Conservation (phyloP, 2,888 invertebrate species). For the Drosophila niveifrons region DNA sequence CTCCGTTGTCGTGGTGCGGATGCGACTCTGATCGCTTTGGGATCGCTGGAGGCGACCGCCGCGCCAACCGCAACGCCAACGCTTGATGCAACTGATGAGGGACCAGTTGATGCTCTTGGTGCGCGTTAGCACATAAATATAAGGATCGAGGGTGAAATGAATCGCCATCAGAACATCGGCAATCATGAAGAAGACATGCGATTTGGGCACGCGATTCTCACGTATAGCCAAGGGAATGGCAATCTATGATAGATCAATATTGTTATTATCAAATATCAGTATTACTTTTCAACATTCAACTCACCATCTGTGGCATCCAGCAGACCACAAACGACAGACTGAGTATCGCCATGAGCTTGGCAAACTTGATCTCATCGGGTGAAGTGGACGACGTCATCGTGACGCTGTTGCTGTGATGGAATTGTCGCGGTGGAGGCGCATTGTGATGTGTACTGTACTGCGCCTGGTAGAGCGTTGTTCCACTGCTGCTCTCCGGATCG, state of each 20-base stretch:
- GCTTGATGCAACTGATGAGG: constrained; percentile 81
- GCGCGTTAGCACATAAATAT: constrained; percentile 92
- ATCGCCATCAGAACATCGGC: constrained; percentile 92
- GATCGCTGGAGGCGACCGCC: constrained; percentile 76
- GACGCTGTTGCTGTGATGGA: constrained; percentile 82
- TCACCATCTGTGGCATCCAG: constrained; percentile 96
- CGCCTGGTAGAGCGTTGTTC: constrained; percentile 79
- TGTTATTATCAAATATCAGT: not conserved
- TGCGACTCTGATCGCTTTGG: constrained; percentile 84
- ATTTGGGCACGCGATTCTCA: constrained; percentile 73
- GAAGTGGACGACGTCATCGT: constrained; percentile 85
- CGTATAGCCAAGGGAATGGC: constrained; percentile 88
- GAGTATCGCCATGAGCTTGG: constrained; percentile 93
- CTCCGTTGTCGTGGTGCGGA: constrained; percentile 83
- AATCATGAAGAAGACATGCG: constrained; percentile 85
- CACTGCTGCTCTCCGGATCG: constrained; percentile 81
- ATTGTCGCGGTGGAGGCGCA: constrained; percentile 62
- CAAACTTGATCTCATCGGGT: constrained; percentile 93
- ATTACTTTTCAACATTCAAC: constrained; percentile 45
- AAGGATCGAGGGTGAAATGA: constrained; percentile 94
- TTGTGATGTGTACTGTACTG: constrained; percentile 51
- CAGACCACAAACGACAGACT: constrained; percentile 93
- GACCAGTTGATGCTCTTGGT: constrained; percentile 84
- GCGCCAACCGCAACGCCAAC: constrained; percentile 82
- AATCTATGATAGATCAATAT: constrained; percentile 86